A percentile compares a stretch with the other conserved stretches of the same genome.
Evolutionary conservation across 2,797 vertebrate genomes (phyloP).

Genomic region (Dromococcyx pavoninus): DNA sequence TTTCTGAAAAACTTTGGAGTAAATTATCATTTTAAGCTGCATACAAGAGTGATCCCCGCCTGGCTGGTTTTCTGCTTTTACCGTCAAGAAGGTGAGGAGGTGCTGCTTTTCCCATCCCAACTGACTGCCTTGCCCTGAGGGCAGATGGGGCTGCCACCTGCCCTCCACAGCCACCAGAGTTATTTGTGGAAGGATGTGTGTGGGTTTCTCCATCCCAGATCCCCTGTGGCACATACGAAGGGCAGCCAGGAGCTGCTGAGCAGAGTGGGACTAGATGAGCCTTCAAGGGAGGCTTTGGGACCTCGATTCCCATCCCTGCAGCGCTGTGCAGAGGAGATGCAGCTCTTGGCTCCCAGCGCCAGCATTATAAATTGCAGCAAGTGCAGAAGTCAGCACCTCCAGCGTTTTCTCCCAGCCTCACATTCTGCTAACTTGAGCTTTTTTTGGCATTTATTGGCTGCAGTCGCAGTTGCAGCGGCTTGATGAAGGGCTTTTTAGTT

Average conservation of each 20-base stretch:
- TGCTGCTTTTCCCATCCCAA: neutral
- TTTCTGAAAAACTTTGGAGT: no score
- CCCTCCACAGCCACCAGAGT: rapidly evolving
- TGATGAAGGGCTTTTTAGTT: neutral
- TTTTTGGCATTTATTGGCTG: neutral
- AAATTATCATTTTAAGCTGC: no score
- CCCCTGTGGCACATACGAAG: neutral
- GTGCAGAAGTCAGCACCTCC: neutral
- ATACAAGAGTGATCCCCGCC: no score
- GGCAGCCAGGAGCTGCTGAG: neutral
- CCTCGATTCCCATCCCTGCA: neutral
- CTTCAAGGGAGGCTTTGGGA: neutral
- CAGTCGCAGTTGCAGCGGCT: neutral
- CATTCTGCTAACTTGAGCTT: neutral
- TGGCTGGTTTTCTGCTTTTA: no score
- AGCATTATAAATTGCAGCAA: rapidly evolving
- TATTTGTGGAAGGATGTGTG: neutral
- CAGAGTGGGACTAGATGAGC: neutral
- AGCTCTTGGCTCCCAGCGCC: neutral
- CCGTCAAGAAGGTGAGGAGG: neutral
- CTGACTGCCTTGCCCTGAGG: rapidly evolving
- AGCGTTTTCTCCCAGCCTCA: neutral
- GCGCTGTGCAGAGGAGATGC: neutral
- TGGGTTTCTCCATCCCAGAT: no score
- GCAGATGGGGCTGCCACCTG: rapidly evolving